These are phyloP conservation scores for Steinernema feltiae DNA, from an alignment of 1,140 invertebrate species.

Conservation along the genomic window DNA sequence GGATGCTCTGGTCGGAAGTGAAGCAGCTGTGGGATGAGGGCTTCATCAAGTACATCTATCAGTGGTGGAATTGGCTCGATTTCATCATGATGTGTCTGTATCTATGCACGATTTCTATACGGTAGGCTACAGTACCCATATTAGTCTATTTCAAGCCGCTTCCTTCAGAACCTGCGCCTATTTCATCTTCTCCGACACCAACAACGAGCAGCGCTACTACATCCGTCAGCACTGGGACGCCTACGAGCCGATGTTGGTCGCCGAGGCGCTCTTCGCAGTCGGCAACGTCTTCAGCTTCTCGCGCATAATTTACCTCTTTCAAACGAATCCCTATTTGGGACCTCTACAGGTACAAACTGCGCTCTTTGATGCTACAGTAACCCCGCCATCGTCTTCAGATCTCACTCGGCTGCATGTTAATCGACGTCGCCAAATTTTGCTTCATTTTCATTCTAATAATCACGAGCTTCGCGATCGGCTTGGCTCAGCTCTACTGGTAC, in stretches of 20 bases:
- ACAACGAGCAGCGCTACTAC: conserved; percentile 36
- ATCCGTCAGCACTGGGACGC: conserved; percentile 51
- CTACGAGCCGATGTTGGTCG: conserved; percentile 57
- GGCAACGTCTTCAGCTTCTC: conserved; percentile 61
- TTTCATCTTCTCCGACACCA: conserved; percentile 37
- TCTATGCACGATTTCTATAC: conserved; percentile 60
- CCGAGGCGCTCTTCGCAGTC: conserved; percentile 57
- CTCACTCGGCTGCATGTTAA: conserved; percentile 63
- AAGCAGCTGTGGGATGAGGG: conserved; percentile 78
- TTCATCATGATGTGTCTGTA: conserved; percentile 70
- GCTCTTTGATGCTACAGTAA: not conserved
- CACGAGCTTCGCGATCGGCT: conserved; percentile 62
- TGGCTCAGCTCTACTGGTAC: conserved; percentile 63
- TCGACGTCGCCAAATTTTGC: conserved; percentile 63
- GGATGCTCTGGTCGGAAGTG: conserved; percentile 81
- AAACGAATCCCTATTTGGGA: conserved; percentile 61
- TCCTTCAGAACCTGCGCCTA: conserved; percentile 40
- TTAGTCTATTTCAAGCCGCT: not conserved
- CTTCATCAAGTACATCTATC: conserved; percentile 77
- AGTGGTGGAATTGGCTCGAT: conserved; percentile 94
- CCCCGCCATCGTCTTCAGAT: conserved; percentile 47
- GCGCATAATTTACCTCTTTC: conserved; percentile 60
- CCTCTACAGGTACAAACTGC: conserved; percentile 57
- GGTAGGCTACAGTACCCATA: conserved; percentile 50
- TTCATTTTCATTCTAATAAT: conserved; percentile 63